phyloP scores from a whole-genome alignment of 1,140 invertebrate species.

The Pseudomyrmex flavicornis region DNA sequence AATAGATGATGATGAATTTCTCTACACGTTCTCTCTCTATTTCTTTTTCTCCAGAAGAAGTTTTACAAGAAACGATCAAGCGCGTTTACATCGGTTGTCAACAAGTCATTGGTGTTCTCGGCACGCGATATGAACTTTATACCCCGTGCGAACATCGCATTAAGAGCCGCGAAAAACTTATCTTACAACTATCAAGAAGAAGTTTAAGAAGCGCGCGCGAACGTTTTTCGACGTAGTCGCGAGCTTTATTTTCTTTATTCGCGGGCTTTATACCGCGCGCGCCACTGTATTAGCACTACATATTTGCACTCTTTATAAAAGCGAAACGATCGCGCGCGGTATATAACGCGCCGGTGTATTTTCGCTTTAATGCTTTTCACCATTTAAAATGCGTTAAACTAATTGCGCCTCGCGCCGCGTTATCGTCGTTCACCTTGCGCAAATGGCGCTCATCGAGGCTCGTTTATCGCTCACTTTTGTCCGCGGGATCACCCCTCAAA shows the following conservation, averaged over 20 bases:
- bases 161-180: slow-evolving; percentile 40
- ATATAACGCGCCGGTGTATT: neutral
- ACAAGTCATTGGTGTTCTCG: neutral
- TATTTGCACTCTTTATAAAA: neutral
- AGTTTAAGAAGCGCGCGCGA: neutral
- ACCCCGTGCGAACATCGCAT: slow-evolving; percentile 29
- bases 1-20: neutral
- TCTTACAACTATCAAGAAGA: neutral
- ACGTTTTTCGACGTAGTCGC: slow-evolving; percentile 23
- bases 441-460: neutral
- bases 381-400: slow-evolving; percentile 44
- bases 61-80: neutral
- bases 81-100: neutral
- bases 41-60: too few relatives aligned
- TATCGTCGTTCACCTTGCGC: slow-evolving; percentile 10
- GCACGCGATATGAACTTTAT: slow-evolving; percentile 20
- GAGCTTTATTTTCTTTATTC: slow-evolving; percentile 25
- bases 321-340: neutral
- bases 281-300: neutral
- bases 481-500: neutral
- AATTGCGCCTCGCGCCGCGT: slow-evolving; percentile 7
- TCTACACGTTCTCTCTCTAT: too few relatives aligned
- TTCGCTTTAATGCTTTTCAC: neutral
- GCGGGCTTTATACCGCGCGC: neutral
- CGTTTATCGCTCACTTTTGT: slow-evolving; percentile 1